Evolutionary conservation across 2,888 invertebrate genomes (phyloP), one percentile per base, ranked within the genome.

Genomic region (Thera obeliscata): DNA sequence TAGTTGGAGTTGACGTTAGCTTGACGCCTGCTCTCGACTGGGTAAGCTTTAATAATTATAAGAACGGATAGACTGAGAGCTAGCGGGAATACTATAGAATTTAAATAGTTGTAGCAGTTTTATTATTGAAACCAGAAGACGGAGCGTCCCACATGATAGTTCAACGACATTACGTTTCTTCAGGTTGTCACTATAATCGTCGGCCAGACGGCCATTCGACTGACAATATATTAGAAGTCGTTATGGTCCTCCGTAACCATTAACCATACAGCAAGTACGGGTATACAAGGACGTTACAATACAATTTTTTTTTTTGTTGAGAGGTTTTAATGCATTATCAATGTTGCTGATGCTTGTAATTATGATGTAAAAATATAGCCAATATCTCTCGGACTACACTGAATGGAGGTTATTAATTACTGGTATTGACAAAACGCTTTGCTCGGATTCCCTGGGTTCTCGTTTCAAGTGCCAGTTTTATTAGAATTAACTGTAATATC

Each of bases 1-100:
- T 93, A 90, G 91, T 88, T 85, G 81, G 82, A 87, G 87, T 82
- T 90, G 91, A 92, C 91, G 89, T 90, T 87, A 90, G 91, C 91
- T 91, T 89, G 91, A 92, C 86, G 84, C 87, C 81, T 78, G 82
- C 85, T 84, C 82, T 85, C 84, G 85, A 78, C 78, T 87, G 81
- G 79, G 85, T 86, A 84, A 89, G 91, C 88, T 90, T 88, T 88
- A 87, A 91, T 91, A 88, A 91, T 90, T 90, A 87, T 87, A 87
- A 89, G 87, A 86, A 86, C 85, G 81, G 52, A 57, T 61, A 66
- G 66, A 38, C 54, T 36, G 5, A 54, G 48, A 61, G 52, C 52
- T 3, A 22, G 12, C 2, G 9, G 35, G 35, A 41, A 38, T 58
- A 48, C 46, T 36, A 22, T 22, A 22, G 22, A 22, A 22, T 22